Evolutionary conservation across 2,797 vertebrate species (phyloP).

Genomic region (Phylloscopus collybita): DNA sequence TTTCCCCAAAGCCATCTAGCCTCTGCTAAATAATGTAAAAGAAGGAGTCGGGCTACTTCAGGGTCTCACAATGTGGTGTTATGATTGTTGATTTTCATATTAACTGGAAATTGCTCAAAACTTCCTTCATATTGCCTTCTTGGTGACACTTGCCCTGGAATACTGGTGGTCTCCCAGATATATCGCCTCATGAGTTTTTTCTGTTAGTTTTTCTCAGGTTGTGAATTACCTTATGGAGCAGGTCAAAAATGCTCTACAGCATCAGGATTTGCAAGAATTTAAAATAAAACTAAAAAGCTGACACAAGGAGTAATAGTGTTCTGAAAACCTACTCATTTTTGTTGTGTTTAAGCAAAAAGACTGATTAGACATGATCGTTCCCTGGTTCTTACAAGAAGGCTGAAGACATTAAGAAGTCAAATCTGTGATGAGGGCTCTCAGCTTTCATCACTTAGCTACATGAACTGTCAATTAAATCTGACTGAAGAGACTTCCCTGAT

Average conservation of each 20-base stretch:
- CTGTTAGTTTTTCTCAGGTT: background rate
- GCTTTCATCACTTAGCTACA: background rate
- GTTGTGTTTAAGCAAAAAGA: background rate
- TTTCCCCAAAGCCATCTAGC: slow-evolving; percentile 22
- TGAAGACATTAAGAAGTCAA: background rate
- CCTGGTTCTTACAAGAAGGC: background rate
- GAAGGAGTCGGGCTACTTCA: background rate
- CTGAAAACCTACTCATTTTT: background rate
- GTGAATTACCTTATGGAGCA: background rate
- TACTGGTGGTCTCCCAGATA: background rate
- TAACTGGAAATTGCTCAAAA: background rate
- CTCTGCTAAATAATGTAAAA: background rate
- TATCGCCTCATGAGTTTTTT: background rate
- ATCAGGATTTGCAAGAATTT: background rate
- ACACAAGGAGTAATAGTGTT: background rate
- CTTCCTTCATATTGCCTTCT: background rate
- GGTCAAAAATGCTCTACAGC: background rate
- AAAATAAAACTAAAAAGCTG: background rate
- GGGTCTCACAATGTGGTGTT: background rate
- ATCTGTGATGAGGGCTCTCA: background rate
- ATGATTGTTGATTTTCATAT: background rate
- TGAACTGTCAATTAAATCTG: background rate
- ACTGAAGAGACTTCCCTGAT: background rate
- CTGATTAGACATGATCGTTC: background rate
- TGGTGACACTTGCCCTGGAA: background rate